Percentiles rank a stretch among this genome's conserved stretches.
These are phyloP conservation scores for Procapra przewalskii DNA, from an alignment of 2,113 vertebrate genomes.

Conservation along the genomic window DNA sequence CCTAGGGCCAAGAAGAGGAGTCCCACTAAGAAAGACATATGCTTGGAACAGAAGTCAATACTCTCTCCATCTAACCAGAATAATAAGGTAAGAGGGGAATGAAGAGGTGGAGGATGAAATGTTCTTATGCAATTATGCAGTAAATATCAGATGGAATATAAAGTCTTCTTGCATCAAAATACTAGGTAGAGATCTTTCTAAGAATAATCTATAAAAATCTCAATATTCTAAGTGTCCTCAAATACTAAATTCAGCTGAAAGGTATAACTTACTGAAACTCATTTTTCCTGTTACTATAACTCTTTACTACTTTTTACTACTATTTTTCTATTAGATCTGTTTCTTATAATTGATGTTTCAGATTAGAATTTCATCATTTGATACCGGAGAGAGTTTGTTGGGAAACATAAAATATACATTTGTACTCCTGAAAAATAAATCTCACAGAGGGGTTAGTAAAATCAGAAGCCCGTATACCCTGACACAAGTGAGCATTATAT, in stretches of 20 bases:
- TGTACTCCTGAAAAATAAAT: not conserved
- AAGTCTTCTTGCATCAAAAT: not conserved
- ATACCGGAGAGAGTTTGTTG: not conserved
- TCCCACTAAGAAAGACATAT: constrained; percentile 64
- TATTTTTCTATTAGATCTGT: not conserved
- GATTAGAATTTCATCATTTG: constrained; percentile 2
- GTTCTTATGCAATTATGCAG: not conserved
- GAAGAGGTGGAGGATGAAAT: not conserved
- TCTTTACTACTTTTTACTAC: not conserved
- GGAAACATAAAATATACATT: not conserved
- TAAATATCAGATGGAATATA: not conserved
- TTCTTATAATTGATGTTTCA: not conserved
- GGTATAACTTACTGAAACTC: not conserved
- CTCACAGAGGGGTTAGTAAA: not conserved
- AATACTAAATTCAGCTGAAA: not conserved
- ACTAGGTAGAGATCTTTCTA: not conserved
- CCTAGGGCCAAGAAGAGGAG: constrained; percentile 52
- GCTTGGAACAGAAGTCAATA: constrained; percentile 63
- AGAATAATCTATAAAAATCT: not conserved
- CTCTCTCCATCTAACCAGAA: constrained; percentile 39
- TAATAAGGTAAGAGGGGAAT: constrained; percentile 32
- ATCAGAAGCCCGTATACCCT: not conserved
- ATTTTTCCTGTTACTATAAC: not conserved
- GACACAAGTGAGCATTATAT: not conserved
- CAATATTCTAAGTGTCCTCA: not conserved